Evolutionary conservation across 2,888 invertebrate species (phyloP).

Genomic region (Mechanitis mazaeus): DNA sequence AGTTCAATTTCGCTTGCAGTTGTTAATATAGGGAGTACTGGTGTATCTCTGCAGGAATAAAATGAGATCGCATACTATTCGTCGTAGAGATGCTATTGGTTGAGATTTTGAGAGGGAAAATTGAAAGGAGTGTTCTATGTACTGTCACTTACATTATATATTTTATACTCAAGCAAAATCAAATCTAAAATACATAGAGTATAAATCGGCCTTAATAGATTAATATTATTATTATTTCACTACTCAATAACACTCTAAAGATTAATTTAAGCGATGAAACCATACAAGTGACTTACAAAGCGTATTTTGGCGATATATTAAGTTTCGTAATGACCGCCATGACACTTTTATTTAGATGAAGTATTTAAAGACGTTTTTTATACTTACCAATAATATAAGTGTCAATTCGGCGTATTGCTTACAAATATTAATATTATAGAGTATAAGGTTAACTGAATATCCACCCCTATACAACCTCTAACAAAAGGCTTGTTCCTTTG

Average conservation of each 20-base stretch:
- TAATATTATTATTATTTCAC: too few species aligned
- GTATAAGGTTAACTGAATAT: too few species aligned
- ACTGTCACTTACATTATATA: conserved; percentile 1
- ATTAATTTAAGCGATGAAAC: conserved; percentile 1
- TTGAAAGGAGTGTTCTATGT: conserved; percentile 14
- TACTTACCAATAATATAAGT: too few species aligned
- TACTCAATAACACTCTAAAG: neutral
- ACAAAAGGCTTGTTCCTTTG: too few species aligned
- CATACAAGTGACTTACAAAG: neutral
- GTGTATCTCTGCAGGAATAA: conserved; percentile 60
- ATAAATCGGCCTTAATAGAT: neutral
- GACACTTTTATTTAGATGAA: neutral
- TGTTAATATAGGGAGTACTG: conserved; percentile 47
- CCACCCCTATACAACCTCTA: too few species aligned
- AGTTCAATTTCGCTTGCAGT: conserved; percentile 34
- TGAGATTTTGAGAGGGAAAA: conserved; percentile 37
- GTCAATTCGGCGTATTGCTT: too few species aligned
- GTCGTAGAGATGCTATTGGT: conserved; percentile 49
- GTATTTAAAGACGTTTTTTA: too few species aligned
- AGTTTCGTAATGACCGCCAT: conserved; percentile 3
- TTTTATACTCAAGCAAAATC: neutral
- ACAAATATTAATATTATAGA: too few species aligned
- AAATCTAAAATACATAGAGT: neutral
- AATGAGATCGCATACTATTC: conserved; percentile 52
- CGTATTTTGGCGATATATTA: conserved; percentile 3